Evolutionary conservation across 2,888 invertebrate species (phyloP).

Genomic region (Dasysyrphus tricinctus): DNA sequence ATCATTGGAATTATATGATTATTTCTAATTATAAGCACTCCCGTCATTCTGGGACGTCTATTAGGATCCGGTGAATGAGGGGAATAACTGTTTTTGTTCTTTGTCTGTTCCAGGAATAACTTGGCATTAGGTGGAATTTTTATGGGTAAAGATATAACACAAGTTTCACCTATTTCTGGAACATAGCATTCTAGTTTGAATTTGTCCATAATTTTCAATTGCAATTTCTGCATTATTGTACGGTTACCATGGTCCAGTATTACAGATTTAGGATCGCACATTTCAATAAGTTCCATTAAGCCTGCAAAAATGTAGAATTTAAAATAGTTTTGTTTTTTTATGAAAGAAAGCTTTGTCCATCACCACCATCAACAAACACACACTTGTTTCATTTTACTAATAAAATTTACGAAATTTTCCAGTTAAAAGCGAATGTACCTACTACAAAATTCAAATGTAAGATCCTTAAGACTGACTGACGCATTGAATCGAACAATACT

Average conservation of each 20-base stretch:
- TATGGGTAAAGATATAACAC: neutral
- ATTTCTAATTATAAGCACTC: neutral
- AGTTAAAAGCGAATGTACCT: too few species aligned
- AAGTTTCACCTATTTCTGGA: conserved; percentile 18
- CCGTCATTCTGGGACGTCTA: conserved; percentile 14
- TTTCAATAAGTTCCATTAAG: neutral
- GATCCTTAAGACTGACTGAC: too few species aligned
- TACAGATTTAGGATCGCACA: neutral
- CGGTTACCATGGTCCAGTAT: neutral
- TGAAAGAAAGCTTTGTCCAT: neutral
- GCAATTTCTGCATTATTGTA: neutral
- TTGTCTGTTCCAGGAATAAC: conserved; percentile 84
- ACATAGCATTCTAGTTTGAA: neutral
- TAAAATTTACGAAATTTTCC: too few species aligned
- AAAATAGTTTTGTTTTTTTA: neutral
- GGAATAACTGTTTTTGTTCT: neutral
- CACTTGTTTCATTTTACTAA: too few species aligned
- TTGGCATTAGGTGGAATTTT: conserved; percentile 16
- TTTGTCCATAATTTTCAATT: neutral
- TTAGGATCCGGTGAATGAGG: neutral
- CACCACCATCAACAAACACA: neutral
- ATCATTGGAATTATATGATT: conserved; percentile 9
- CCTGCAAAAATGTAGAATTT: neutral
- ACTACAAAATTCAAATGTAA: too few species aligned
- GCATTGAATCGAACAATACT: too few species aligned